Evolutionary conservation across 1,140 invertebrate genomes (phyloP).

Genomic region (Drosophila sucinea): DNA sequence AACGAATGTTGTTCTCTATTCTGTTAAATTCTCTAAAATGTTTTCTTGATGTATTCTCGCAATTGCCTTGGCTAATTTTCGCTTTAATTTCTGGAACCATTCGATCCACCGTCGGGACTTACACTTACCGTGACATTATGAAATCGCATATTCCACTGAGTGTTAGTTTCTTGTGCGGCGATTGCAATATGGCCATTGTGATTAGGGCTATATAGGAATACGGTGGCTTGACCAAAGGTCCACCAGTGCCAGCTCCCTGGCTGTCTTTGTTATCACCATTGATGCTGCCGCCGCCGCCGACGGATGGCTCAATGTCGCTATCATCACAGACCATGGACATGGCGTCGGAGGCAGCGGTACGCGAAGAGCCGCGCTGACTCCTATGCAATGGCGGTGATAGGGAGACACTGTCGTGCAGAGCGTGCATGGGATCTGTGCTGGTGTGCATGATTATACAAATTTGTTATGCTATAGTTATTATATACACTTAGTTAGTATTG

Average conservation of each 20-base stretch:
- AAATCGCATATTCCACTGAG: constrained; percentile 99
- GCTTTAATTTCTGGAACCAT: no score
- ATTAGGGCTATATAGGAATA: constrained; percentile 99
- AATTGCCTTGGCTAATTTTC: no score
- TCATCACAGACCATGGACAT: constrained; percentile 69
- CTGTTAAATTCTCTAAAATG: no score
- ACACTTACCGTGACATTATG: constrained; percentile 93
- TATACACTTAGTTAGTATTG: constrained; percentile 31
- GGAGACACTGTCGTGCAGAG: constrained; percentile 60
- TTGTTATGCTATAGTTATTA: constrained; percentile 19
- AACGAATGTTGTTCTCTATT: no score
- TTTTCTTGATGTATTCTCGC: no score
- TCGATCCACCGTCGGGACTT: no score
- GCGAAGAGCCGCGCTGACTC: constrained; percentile 52
- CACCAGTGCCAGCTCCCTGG: constrained; percentile 36
- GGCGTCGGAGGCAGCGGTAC: constrained; percentile 50
- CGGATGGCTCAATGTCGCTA: constrained; percentile 57
- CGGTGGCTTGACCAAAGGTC: constrained; percentile 93
- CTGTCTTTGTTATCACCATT: constrained; percentile 34
- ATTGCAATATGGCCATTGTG: constrained; percentile 98
- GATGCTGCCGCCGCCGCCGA: constrained; percentile 39
- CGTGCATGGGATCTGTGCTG: constrained; percentile 69
- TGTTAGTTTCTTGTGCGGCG: constrained; percentile 98
- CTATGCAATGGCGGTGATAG: constrained; percentile 73
- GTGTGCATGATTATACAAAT: constrained; percentile 58